Evolutionary conservation across 2,797 vertebrate species (phyloP).

Genomic region (Thripadectes ignobilis): DNA sequence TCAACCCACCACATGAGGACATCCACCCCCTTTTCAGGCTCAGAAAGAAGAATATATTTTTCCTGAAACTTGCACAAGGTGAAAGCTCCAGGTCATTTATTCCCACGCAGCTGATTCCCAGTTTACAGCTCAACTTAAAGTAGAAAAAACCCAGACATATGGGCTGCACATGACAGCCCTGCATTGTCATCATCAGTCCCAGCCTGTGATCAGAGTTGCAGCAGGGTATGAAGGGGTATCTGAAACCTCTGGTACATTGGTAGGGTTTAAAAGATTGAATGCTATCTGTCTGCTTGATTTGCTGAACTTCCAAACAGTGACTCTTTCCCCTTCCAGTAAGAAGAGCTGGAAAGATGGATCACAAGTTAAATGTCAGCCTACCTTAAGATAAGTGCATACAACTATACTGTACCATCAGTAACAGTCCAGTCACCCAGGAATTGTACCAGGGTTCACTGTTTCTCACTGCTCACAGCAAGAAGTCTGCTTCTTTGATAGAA

Average conservation of each 20-base stretch:
- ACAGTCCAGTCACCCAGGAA: not conserved
- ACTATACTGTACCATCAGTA: no score
- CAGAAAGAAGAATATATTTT: not conserved
- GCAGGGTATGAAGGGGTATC: not conserved
- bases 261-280: not conserved
- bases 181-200: not conserved
- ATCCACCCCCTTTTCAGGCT: not conserved
- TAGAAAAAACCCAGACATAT: not conserved
- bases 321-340: not conserved
- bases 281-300: not conserved
- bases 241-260: not conserved
- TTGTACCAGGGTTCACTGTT: not conserved
- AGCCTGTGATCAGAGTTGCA: not conserved
- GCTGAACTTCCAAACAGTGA: not conserved
- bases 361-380: not conserved
- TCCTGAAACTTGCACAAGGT: no score
- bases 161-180: not conserved
- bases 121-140: not conserved
- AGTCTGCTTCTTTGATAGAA: not conserved
- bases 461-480: not conserved
- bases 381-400: not conserved
- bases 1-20: not conserved
- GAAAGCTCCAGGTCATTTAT: not conserved
- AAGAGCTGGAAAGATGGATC: not conserved
- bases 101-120: not conserved